These are phyloP conservation scores for Tragelaphus buxtoni DNA, from an alignment of 2,113 vertebrate genomes.

Conservation along the genomic window DNA sequence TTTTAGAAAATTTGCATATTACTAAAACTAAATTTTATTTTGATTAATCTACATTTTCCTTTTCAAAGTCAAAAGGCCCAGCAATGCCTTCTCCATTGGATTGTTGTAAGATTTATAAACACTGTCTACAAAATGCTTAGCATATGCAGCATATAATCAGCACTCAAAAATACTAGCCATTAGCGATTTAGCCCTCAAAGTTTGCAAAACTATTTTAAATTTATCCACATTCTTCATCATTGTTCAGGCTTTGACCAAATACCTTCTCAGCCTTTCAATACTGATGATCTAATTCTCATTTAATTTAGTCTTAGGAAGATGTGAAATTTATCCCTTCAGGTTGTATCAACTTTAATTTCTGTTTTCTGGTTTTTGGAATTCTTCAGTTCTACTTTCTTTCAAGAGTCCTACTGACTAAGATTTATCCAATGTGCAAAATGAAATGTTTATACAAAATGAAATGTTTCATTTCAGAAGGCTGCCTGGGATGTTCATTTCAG, in stretches of 20 bases:
- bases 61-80: neutral
- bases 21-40: neutral
- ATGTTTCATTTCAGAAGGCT: neutral
- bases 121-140: neutral
- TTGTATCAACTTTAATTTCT: neutral
- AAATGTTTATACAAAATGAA: too few species aligned
- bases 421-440: neutral
- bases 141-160: neutral
- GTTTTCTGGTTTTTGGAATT: neutral
- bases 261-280: neutral
- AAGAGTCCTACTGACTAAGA: neutral
- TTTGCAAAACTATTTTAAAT: neutral
- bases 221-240: neutral
- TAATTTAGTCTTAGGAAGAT: neutral
- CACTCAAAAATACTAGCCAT: neutral
- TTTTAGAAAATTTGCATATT: neutral
- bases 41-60: neutral
- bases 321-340: neutral
- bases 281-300: neutral
- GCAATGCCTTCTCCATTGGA: rapidly evolving
- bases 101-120: neutral
- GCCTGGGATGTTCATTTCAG: neutral
- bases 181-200: neutral
- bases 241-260: neutral
- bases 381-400: neutral